Evolutionary conservation across 2,797 vertebrate species (phyloP).

Genomic region (Gallirallus australis): DNA sequence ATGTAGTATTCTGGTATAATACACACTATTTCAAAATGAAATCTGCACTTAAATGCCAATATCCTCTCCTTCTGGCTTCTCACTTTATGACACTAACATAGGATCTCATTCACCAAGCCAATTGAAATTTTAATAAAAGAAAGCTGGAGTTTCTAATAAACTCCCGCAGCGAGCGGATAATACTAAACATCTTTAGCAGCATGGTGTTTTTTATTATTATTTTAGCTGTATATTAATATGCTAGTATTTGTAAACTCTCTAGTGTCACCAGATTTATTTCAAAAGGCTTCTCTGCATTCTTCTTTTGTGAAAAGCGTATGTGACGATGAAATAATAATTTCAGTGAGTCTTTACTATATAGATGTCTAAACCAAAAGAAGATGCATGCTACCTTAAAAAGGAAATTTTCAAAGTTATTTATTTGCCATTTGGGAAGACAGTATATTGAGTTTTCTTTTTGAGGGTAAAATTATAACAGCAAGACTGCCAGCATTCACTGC

Average conservation of each 20-base stretch:
- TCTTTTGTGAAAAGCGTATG: slow-evolving; percentile 76
- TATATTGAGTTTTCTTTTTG: slow-evolving; percentile 49
- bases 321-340: slow-evolving; percentile 74
- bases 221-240: slow-evolving; percentile 89
- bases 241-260: slow-evolving; percentile 88
- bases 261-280: slow-evolving; percentile 83
- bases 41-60: slow-evolving; percentile 85
- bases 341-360: slow-evolving; percentile 43
- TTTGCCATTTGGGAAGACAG: slow-evolving; percentile 44
- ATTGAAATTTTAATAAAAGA: slow-evolving; percentile 90
- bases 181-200: slow-evolving; percentile 87
- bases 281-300: slow-evolving; percentile 73
- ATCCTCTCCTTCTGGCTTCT: slow-evolving; percentile 85
- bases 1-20: slow-evolving; percentile 79
- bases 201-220: slow-evolving; percentile 89
- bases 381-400: slow-evolving; percentile 24
- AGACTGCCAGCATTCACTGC: background rate
- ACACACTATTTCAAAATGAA: slow-evolving; percentile 84
- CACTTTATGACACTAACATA: slow-evolving; percentile 87
- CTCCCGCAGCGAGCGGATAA: slow-evolving; percentile 86
- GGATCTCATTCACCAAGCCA: slow-evolving; percentile 87
- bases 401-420: slow-evolving; percentile 24
- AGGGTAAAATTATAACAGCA: slow-evolving; percentile 37
- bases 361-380: slow-evolving; percentile 34
- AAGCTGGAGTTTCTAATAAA: slow-evolving; percentile 90